These are phyloP conservation scores for Hemicordylus capensis DNA, from an alignment of 2,113 vertebrate species.

Conservation along the genomic window DNA sequence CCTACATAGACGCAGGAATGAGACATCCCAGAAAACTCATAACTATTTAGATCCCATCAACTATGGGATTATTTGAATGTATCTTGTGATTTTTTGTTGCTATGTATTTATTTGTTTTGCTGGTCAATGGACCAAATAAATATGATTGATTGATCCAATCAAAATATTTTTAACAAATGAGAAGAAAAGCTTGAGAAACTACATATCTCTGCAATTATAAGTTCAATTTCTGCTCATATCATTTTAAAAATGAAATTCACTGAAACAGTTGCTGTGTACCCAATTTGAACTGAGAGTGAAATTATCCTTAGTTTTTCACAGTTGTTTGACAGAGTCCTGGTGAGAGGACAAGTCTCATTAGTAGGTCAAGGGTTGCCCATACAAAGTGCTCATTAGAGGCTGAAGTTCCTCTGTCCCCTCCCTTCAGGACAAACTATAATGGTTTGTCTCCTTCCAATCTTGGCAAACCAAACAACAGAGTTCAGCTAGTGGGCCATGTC, in stretches of 20 bases:
- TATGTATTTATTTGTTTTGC: too few species aligned
- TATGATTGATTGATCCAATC: too few species aligned
- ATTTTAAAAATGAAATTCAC: background rate
- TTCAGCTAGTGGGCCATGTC: conserved; percentile 14
- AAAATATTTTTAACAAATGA: background rate
- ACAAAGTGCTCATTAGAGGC: background rate
- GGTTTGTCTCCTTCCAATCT: background rate
- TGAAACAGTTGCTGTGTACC: background rate
- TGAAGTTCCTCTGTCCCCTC: conserved; percentile 1
- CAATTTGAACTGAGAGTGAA: background rate
- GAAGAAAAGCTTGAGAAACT: background rate
- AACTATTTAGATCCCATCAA: background rate
- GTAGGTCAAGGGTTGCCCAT: background rate
- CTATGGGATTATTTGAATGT: too few species aligned
- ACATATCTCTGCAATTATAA: background rate
- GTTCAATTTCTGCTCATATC: background rate
- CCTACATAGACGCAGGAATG: background rate
- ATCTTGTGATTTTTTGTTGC: too few species aligned
- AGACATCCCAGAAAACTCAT: background rate
- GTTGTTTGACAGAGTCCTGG: background rate
- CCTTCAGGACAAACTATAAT: background rate
- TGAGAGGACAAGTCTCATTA: background rate
- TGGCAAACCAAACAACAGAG: background rate
- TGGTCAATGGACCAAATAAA: too few species aligned
- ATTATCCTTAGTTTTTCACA: background rate